These are phyloP conservation scores for Allygus modestus DNA, from an alignment of 2,888 invertebrate species.

Conservation along the genomic window DNA sequence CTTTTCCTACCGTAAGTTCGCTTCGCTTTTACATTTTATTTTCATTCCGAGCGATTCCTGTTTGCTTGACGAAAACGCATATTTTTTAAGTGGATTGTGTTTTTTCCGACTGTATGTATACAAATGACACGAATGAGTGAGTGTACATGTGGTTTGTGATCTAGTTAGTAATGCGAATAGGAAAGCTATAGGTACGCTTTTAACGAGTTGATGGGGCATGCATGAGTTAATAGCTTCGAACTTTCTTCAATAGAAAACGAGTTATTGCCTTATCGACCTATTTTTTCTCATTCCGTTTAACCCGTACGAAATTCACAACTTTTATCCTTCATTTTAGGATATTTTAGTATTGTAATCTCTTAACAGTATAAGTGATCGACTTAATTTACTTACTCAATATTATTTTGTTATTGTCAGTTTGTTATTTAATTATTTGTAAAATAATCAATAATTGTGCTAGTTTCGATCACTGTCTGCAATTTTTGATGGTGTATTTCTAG, in stretches of 20 bases:
- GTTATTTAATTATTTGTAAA: slow-evolving; percentile 43
- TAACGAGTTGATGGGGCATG: slow-evolving; percentile 41
- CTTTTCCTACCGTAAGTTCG: background rate
- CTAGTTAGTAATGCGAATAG: slow-evolving; percentile 47
- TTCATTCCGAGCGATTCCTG: slow-evolving; percentile 40
- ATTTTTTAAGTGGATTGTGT: slow-evolving; percentile 28
- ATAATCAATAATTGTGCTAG: slow-evolving; percentile 36
- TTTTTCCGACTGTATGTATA: background rate
- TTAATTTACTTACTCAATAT: no score
- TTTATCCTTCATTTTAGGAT: background rate
- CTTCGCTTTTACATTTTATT: slow-evolving; percentile 44
- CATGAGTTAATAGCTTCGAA: slow-evolving; percentile 41
- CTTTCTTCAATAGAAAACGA: slow-evolving; percentile 35
- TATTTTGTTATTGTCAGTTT: slow-evolving; percentile 51
- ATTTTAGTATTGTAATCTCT: slow-evolving; percentile 26
- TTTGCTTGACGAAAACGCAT: slow-evolving; percentile 27
- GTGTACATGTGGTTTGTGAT: slow-evolving; percentile 34
- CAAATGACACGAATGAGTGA: slow-evolving; percentile 18
- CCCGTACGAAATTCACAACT: slow-evolving; percentile 8
- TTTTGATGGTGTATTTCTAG: slow-evolving; percentile 62
- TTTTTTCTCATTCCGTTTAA: slow-evolving; percentile 32
- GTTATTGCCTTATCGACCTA: background rate
- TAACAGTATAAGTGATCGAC: no score
- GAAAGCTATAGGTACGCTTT: slow-evolving; percentile 49
- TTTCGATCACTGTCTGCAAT: slow-evolving; percentile 51